Evolutionary conservation across 2,113 vertebrate genomes (phyloP), one percentile per base, ranked within the genome.

Genomic region (Oxyura jamaicensis): DNA sequence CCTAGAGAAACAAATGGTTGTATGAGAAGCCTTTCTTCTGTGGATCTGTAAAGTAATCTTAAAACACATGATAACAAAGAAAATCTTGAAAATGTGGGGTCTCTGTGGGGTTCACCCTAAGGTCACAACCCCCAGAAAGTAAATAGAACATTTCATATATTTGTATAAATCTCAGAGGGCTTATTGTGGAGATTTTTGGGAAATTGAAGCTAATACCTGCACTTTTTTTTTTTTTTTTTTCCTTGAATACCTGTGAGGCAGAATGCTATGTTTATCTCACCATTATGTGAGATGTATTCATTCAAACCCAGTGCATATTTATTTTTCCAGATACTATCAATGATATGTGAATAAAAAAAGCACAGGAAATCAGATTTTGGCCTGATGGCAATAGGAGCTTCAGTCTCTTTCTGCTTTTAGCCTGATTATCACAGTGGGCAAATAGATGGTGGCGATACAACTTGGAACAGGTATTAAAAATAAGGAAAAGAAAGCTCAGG

Each of bases 1-100:
- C 71, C 90, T 91, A 41, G 74, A 91, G 87, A 96, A 97, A 96
- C 72, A 95, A 97, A 81, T 91, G 83, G 33, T 9, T 69, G 25
- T 80, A 44, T 93, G 90, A 93, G 91, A 71, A 90, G 59, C 50
- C 35, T 91, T 95, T 91, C 78, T 95, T 77, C 59, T 33, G 53
- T 3, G 9, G 42, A 74, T 73, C 86, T 82, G 62, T 7, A 29
- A 92, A 91, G 81, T 41, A 77, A 94, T 91, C 87, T 87, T 59
- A 67, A 87, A 89, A 73, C 36, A 67, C 6, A 31, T 35, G 87
- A 82, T 74, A 79, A 85, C 75, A 95, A 94, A 87, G 55, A 46
- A 76, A 91, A 94, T 67, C 89, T 87, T 77, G 84, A 73, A 93
- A 90, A 91, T 5, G 35, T 73, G 63, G 67, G 71, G 81, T 89